These are phyloP conservation scores for Mnemiopsis leidyi DNA, from an alignment of 37 sponge, comb jelly and placozoan species.

Conservation along the genomic window DNA sequence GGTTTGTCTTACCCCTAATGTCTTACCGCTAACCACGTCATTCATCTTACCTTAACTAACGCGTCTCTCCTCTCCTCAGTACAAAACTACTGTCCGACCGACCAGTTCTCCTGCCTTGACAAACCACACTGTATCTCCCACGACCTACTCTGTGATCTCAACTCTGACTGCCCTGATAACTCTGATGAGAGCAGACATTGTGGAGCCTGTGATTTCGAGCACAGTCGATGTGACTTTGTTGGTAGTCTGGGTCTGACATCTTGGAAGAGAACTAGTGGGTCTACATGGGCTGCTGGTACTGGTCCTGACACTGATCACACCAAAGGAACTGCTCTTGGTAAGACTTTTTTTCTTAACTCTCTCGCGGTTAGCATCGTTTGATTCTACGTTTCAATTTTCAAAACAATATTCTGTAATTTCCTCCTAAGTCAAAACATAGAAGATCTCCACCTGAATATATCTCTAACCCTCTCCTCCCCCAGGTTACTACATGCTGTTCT, in stretches of 20 bases:
- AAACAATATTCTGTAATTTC: too few species aligned
- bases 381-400: too few species aligned
- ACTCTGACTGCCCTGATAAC: constrained; percentile 6
- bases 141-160: not conserved
- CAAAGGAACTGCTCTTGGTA: not conserved
- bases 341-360: too few species aligned
- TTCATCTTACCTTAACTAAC: too few species aligned
- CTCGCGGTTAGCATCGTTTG: too few species aligned
- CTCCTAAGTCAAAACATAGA: too few species aligned
- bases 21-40: too few species aligned
- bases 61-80: not conserved
- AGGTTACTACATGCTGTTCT: constrained; percentile 62
- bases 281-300: constrained; percentile 7
- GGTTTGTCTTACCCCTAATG: too few species aligned
- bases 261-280: constrained; percentile 53
- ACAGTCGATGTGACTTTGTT: not conserved
- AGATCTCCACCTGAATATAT: too few species aligned
- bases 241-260: not conserved
- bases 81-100: not conserved
- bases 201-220: constrained; percentile 6
- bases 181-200: constrained; percentile 8
- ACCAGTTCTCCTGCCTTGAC: constrained; percentile 42
- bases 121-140: not conserved
- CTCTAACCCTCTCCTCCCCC: not conserved
- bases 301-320: constrained; percentile 1